Base-by-base conservation (phyloP, 1,140 invertebrate genomes). In the Paralvinella palmiformis region DNA sequence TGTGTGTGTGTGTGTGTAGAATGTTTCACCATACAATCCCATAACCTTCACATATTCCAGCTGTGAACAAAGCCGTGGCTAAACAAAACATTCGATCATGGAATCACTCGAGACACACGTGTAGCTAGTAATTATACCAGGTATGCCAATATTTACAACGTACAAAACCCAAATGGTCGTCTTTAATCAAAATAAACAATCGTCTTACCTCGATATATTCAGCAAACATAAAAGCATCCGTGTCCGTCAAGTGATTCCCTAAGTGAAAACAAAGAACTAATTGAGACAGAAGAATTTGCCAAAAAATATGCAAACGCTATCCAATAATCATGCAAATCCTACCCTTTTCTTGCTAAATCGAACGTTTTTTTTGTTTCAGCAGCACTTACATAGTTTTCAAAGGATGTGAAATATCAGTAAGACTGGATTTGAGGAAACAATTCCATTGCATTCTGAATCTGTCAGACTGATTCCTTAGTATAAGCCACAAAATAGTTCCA, bases 221-320 rank as follows among this genome's bases (percentile, higher is more conserved):
- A 24, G 22, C 55, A 13, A 57, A 36, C 29, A 32, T 24, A 32
- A 57, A 22, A 6, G 55, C 55, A 36, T 57, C 55, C 27, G 33
- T 33, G 20, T 57, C 55, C 33, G 29, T 57, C 22, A 57, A 32
- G 29, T 57, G 29, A 32, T 57, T 57, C 27, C 55, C 55, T 57
- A n/a, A n/a, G 48, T 2, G 44, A n/a, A 32, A 33, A 27, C 29
- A 32, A 31, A 57, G 6, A 32, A 32, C 29, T 4, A 6, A 36
- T 32, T 10, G 33, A 10, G 22, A 53, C 24, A 1, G 24, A n/a
- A 31, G 27, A 4, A 22, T 10, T 57, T 52, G 3, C 31, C 31
- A 52, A 52, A 2, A 52, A 52, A 48, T 24, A 48, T 3, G n/a
- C 22, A 15, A 10, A 1, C 31, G 53, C n/a, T 3, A 29, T 57